phyloP scores from a whole-genome alignment of 2,113 vertebrate genomes.

The Psittacula cyanocephala region DNA sequence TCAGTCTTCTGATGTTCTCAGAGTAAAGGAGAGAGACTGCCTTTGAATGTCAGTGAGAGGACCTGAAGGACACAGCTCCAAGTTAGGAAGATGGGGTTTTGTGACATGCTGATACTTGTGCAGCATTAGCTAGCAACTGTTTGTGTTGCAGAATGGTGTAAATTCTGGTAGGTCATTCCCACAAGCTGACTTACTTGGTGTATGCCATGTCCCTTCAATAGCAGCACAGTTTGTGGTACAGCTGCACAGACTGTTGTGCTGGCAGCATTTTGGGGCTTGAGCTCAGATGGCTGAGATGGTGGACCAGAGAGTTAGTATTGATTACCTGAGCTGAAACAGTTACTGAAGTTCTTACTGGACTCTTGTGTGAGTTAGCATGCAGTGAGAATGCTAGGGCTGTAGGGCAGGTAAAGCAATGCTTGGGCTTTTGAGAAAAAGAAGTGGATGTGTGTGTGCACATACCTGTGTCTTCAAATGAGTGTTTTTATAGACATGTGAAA shows the following conservation, averaged over 20 bases:
- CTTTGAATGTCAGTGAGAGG: background rate
- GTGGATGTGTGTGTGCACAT: fast-evolving
- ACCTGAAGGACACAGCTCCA: background rate
- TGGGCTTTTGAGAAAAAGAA: background rate
- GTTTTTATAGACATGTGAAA: background rate
- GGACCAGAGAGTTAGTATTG: background rate
- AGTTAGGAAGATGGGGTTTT: background rate
- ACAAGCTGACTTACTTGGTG: background rate
- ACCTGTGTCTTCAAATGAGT: background rate
- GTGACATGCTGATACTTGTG: background rate
- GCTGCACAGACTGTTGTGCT: background rate
- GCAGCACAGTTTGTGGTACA: background rate
- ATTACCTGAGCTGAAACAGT: background rate
- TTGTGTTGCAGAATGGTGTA: background rate
- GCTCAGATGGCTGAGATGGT: background rate
- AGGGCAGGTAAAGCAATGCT: background rate
- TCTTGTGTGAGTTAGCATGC: background rate
- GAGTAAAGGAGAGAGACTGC: background rate
- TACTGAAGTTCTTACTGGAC: background rate
- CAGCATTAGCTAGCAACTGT: background rate
- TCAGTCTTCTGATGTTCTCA: background rate
- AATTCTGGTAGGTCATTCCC: background rate
- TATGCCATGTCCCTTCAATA: background rate
- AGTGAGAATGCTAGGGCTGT: background rate
- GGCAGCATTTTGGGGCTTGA: background rate